These are phyloP conservation scores for Hylyphantes graminicola DNA, from an alignment of 1,140 invertebrate genomes.

Conservation along the genomic window DNA sequence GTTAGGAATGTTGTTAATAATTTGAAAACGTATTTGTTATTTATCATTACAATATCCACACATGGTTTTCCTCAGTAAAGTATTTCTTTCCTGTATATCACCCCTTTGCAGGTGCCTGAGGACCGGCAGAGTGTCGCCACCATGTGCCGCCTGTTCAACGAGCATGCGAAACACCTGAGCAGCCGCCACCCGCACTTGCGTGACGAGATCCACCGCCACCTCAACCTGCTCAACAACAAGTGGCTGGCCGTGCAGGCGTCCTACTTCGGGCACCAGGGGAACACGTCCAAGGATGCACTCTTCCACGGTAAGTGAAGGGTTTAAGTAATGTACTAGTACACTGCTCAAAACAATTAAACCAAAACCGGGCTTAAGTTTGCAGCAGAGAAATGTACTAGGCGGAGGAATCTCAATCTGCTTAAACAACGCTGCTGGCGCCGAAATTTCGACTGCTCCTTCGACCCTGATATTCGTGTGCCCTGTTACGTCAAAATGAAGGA, in stretches of 20 bases:
- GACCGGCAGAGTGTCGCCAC: slow-evolving; percentile 78
- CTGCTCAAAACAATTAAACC: not conserved
- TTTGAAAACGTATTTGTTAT: no score
- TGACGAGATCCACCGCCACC: slow-evolving; percentile 81
- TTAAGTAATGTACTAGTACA: not conserved
- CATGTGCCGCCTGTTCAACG: slow-evolving; percentile 79
- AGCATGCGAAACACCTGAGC: slow-evolving; percentile 80
- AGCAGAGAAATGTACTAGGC: no score
- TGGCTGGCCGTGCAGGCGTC: slow-evolving; percentile 78
- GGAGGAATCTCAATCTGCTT: no score
- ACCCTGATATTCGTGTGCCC: no score
- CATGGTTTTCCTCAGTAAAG: no score
- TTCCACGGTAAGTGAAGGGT: slow-evolving; percentile 64
- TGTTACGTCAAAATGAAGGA: no score
- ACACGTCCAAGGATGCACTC: slow-evolving; percentile 64
- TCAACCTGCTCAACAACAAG: slow-evolving; percentile 79
- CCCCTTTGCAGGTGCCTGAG: slow-evolving; percentile 76
- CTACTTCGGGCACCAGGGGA: slow-evolving; percentile 41
- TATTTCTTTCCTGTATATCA: no score
- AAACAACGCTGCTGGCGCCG: no score
- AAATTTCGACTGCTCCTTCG: no score
- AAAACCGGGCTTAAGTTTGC: not conserved
- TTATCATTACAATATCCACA: no score
- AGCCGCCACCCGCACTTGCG: slow-evolving; percentile 77
- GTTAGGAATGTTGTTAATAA: no score